Evolutionary conservation across 1,140 invertebrate genomes (phyloP), one percentile per base, ranked within the genome.

Genomic region (Diabrotica virgifera): DNA sequence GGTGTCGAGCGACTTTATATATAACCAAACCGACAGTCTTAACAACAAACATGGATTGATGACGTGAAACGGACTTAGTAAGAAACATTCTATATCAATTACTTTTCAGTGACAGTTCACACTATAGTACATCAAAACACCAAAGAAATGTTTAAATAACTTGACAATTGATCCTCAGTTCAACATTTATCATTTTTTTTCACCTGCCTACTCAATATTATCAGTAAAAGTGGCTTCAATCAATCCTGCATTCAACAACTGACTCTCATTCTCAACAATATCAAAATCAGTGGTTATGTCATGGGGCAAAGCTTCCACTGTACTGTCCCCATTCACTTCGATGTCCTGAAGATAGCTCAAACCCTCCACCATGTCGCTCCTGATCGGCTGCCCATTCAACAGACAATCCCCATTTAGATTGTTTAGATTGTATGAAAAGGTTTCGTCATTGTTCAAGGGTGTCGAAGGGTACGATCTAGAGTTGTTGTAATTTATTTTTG

Each of bases 401-500:
- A 79, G 66, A 65, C 73, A 79, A 68, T 78, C 76, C 11, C 74
- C 63, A 52, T 71, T 72, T n/a, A n/a, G n/a, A n/a, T n/a, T n/a
- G 52, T 71, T 72, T 24, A 70, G 75, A 70, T 84, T 85, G 71
- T 86, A 87, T 52, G 83, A 84, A 72, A 87, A 87, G 13, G 84
- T 80, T 12, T 77, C 80, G 55, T 82, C 81, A 65, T 81, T 79
- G 0, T 77, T 80, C 37, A 82, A 77, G 38, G 86, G 86, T 50
- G 86, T 88, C 4, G 85, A 86, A 55, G 86, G 86, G 77, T 87
- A 86, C 0, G 86, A 87, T 70, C 86, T 85, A 2, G 85, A 87
- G 56, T 82, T 83, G 51, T 75, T 66, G 69, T 70, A 64, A 56
- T 67, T 66, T 52, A 71, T 62, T 53, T 74, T 70, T 57, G 69